Evolutionary conservation across 1,140 invertebrate species (phyloP).

Genomic region (Drosophila sucinea): DNA sequence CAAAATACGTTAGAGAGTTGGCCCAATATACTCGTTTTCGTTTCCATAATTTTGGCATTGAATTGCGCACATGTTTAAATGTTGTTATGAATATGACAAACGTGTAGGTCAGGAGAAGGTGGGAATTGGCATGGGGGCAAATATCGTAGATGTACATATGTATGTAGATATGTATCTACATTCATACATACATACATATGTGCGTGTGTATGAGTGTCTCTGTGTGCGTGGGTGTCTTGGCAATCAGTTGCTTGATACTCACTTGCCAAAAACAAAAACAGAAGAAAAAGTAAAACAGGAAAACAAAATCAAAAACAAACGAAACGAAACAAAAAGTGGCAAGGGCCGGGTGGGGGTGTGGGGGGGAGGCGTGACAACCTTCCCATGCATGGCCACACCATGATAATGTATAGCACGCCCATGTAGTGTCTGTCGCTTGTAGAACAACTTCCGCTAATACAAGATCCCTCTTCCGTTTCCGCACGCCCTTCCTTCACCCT

Average conservation of each 20-base stretch:
- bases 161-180: not conserved
- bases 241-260: slow-evolving; percentile 45
- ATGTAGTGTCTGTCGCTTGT: slow-evolving; percentile 32
- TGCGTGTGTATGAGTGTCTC: slow-evolving; percentile 2
- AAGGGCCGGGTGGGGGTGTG: too few relatives aligned
- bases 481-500: slow-evolving; percentile 1
- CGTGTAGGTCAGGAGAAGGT: not conserved
- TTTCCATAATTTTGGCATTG: slow-evolving; percentile 31
- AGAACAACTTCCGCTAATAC: slow-evolving; percentile 66
- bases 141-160: not conserved
- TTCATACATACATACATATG: not conserved
- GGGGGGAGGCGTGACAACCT: slow-evolving; percentile 21
- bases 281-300: slow-evolving; percentile 8
- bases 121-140: not conserved
- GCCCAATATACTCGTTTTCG: not conserved
- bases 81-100: slow-evolving; percentile 64
- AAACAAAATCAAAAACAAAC: slow-evolving; percentile 6
- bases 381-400: not conserved
- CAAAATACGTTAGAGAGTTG: not conserved
- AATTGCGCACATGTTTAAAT: slow-evolving; percentile 66
- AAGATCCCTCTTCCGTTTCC: slow-evolving; percentile 66
- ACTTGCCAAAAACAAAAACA: not conserved
- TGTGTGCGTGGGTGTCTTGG: slow-evolving; percentile 1
- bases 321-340: not conserved
- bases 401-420: slow-evolving; percentile 1